Evolutionary conservation across 2,113 vertebrate genomes (phyloP), one percentile per base, ranked within the genome.

Genomic region (Petrocephalus microphthalmus): DNA sequence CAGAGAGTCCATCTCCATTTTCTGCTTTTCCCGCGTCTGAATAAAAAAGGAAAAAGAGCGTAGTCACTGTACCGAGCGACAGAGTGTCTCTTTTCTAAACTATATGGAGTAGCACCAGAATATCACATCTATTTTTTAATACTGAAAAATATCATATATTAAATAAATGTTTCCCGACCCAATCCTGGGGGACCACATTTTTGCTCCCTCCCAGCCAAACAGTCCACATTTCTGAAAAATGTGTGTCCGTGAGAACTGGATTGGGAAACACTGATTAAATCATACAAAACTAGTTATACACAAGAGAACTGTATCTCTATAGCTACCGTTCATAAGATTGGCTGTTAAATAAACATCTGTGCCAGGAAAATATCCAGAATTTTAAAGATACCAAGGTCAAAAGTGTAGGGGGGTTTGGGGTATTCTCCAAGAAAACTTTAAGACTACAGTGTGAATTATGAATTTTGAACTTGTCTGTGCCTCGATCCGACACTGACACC

Each of bases 21-120:
- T 98, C 95, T 99, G 97, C 92, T 97, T 97, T 93, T 99, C 98
- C 94, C 99, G 95, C 92, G 97, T 98, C 97, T 99, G 96, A 78
- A 37, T 88, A 94, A 94, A 92, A 97, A 96, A 97, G 96, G 97
- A 94, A 83, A n/a, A 83, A 17, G 45, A 83, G 10, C 33, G 20
- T 10, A 22, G 37, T 49, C 45, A 49, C 20, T 83, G 45, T 83
- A n/a, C 8, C 49, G 45, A 83, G 45, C 81, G 7, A n/a, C 20
- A 45, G 7, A 25, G 10, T 49, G n/a, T 82, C 45, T n/a, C 29
- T 45, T 49, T 10, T 49, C 78, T 20, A 82, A 82, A 82, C 17
- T 42, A 82, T 2, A 37, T 19, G 45, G 78, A 47, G 2, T 83
- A 78, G 71, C 0, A 1, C 33, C 33, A 19, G 67, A 74, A 74